A percentile compares a stretch with the other conserved stretches of the same genome.
These are phyloP conservation scores for Brienomyrus longianalis DNA, from an alignment of 2,113 vertebrate species.

Conservation along the genomic window DNA sequence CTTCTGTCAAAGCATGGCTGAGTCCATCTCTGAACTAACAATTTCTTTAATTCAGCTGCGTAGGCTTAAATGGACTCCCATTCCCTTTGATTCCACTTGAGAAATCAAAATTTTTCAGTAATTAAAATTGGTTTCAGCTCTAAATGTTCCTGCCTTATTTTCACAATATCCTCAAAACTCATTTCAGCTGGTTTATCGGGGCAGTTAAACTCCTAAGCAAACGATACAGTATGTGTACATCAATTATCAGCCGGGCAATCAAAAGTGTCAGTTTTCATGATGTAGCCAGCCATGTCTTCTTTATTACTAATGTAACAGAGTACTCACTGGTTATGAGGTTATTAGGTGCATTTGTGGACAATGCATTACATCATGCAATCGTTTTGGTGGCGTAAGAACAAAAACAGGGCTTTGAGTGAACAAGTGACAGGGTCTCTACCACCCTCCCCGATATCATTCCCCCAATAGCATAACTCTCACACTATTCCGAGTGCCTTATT, in stretches of 20 bases:
- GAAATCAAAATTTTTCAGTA: slow-evolving; percentile 18
- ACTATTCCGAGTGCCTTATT: background rate
- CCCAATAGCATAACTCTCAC: background rate
- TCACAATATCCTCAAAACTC: slow-evolving; percentile 5
- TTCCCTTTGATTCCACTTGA: background rate
- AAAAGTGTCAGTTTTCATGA: slow-evolving; percentile 2
- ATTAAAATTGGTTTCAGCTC: slow-evolving; percentile 13
- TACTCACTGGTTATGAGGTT: background rate
- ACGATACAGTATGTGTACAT: slow-evolving; percentile 1
- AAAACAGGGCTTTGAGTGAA: background rate
- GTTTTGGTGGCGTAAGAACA: background rate
- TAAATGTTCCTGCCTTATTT: slow-evolving; percentile 1
- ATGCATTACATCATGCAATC: background rate
- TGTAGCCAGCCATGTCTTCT: background rate
- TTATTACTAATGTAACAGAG: background rate
- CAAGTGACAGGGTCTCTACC: background rate
- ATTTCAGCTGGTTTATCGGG: background rate
- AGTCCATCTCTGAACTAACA: slow-evolving; percentile 11
- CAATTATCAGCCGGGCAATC: background rate
- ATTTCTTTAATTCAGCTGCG: background rate
- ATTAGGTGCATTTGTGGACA: background rate
- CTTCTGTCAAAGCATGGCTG: slow-evolving; percentile 5
- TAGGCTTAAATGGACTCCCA: background rate
- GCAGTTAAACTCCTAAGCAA: background rate
- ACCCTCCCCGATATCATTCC: background rate